Conservation (phyloP, 35 echinoderm and acorn worm genomes). For the Lytechinus variegatus region DNA sequence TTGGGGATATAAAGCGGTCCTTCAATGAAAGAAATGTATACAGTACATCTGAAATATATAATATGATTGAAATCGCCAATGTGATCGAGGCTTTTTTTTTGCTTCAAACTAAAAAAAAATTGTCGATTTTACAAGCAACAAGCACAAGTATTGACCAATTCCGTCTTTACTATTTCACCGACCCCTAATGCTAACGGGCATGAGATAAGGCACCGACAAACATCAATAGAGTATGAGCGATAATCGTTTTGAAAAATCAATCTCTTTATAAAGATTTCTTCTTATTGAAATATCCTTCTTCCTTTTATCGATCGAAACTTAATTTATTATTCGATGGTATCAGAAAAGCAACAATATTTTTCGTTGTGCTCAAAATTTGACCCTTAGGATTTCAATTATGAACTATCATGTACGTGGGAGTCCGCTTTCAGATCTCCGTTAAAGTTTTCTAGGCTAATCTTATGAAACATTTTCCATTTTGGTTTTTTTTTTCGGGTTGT, state of each 20-base stretch:
- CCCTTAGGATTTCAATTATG: background rate
- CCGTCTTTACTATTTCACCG: background rate
- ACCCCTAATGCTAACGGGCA: background rate
- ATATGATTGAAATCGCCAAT: background rate
- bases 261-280: background rate
- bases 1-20: too few species aligned
- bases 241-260: background rate
- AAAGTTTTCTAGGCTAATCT: background rate
- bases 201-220: background rate
- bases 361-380: background rate
- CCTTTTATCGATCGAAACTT: background rate
- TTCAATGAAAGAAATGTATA: background rate
- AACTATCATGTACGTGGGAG: background rate
- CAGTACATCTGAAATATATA: background rate
- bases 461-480: background rate
- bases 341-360: conserved; percentile 2
- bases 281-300: background rate
- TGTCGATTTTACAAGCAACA: background rate
- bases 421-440: background rate
- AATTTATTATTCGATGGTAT: background rate
- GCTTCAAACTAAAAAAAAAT: background rate
- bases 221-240: background rate
- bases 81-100: background rate
- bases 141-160: background rate
- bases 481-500: background rate